A percentile compares a stretch with the other conserved stretches of the same genome.
Conservation (phyloP, 2,113 vertebrate species). For the Gasterosteus nipponicus region DNA sequence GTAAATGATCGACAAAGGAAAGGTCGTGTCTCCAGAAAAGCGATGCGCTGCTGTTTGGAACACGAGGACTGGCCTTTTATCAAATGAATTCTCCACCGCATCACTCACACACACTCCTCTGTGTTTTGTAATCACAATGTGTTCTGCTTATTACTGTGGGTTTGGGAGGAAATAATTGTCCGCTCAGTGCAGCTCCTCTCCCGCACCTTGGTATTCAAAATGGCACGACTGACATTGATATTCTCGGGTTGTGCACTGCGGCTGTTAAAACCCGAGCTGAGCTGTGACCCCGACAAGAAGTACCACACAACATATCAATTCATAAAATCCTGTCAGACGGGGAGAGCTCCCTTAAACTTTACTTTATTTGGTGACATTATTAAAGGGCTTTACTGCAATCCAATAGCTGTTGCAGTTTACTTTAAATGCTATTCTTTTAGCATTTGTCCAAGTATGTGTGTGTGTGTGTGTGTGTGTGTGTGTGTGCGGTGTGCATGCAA, state of each 20-base stretch:
- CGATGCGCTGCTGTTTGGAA: background rate
- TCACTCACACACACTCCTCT: background rate
- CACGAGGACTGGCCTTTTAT: background rate
- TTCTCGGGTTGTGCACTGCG: slow-evolving; percentile 1
- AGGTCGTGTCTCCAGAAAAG: background rate
- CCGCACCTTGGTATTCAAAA: slow-evolving; percentile 22
- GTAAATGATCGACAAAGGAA: background rate
- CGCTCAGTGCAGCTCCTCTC: background rate
- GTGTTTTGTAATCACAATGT: background rate
- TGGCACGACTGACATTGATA: slow-evolving; percentile 13
- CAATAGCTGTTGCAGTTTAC: background rate
- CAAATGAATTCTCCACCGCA: background rate
- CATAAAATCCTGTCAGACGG: slow-evolving; percentile 19
- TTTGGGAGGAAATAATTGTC: background rate
- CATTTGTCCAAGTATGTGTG: slow-evolving; percentile 15
- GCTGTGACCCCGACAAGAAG: slow-evolving; percentile 20
- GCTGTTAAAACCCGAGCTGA: slow-evolving; percentile 24
- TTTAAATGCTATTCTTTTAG: background rate
- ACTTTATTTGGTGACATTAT: background rate
- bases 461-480: background rate
- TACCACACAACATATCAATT: slow-evolving; percentile 4
- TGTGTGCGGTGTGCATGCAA: background rate
- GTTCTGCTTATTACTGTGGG: background rate
- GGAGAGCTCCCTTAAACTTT: background rate
- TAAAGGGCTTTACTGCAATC: background rate